Evolutionary conservation across 92 coral and sea anemone genomes (phyloP), one percentile per base, ranked within the genome.

Genomic region (Palythoa grandis): DNA sequence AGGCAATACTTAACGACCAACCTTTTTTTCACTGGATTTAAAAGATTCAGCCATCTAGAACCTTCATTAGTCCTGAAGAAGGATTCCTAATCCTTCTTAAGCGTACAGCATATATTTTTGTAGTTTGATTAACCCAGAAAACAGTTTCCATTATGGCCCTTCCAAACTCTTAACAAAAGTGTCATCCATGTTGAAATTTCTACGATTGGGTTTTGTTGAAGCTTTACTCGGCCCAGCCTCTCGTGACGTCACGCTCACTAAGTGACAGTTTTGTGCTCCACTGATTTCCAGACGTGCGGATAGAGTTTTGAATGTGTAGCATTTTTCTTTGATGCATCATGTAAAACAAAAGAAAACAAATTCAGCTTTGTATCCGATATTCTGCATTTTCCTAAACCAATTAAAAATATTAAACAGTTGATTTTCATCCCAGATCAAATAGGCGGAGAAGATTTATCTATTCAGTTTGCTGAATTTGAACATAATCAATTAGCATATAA

Each of bases 41-140:
- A 82, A 83, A 82, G 93, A 89, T 83, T 91, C 92, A 90, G 95
- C 98, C 98, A 94, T 94, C 68, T 90, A 94, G 92, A 93, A 85
- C 89, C 91, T 93, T 88, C 91, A 84, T 76, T 84, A 91, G 98
- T 91, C 88, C 68, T 89, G 91, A 86, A 78, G 83, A 87, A 85
- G 82, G 86, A 78, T 89, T 87, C 70, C 63, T 58, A 80, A 67
- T 74, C 86, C 79, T 87, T 79, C 79, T 85, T 40, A 77, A 37
- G 88, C 68, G 76, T 74, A 83, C 83, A 90, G 22, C 94, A 90
- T 88, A 74, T 68, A 91, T 89, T 83, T 79, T 82, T 69, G 83
- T 83, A 75, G 58, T 70, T 80, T 52, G 72, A 47, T 67, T 82
- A 20, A 73, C 35, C 72, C 83, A 79, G 40, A 87, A 92, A 87